A percentile compares a stretch with the other conserved stretches of the same genome.
Conservation (phyloP, 2,113 vertebrate genomes). For the Semicossyphus pulcher region DNA sequence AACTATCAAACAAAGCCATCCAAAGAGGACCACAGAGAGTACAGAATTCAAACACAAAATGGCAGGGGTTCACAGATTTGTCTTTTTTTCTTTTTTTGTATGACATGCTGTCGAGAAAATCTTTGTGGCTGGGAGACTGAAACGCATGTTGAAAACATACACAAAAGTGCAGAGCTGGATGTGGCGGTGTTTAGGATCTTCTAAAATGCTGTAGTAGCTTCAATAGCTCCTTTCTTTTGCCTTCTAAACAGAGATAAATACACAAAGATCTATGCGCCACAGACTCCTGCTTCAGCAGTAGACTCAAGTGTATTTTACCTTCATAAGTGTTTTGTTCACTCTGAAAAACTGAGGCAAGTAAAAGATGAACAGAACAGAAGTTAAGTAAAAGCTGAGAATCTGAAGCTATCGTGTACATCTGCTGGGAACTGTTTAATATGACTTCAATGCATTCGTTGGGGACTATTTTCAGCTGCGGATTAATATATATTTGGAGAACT, state of each 20-base stretch:
- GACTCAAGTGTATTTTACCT: not conserved
- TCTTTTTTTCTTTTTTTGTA: not conserved
- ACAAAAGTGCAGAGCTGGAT: slow-evolving; percentile 3
- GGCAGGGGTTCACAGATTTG: slow-evolving; percentile 55
- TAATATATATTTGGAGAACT: not conserved
- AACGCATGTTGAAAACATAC: slow-evolving; percentile 34
- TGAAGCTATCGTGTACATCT: not conserved
- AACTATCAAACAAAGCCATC: slow-evolving; percentile 75
- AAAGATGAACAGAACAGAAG: not conserved
- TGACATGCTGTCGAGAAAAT: slow-evolving; percentile 71
- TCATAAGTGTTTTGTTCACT: slow-evolving; percentile 19
- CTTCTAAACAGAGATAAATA: not conserved
- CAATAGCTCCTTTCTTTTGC: not conserved
- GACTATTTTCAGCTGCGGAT: not conserved
- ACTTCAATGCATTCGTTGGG: too few species aligned
- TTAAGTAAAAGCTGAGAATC: not conserved
- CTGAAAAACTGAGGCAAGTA: not conserved
- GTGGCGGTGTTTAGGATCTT: slow-evolving; percentile 21
- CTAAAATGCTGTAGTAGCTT: slow-evolving; percentile 24
- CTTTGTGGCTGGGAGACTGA: slow-evolving; percentile 27
- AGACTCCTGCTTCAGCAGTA: not conserved
- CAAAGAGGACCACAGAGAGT: slow-evolving; percentile 70
- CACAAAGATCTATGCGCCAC: not conserved
- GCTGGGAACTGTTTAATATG: not conserved
- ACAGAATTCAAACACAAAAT: slow-evolving; percentile 50